Evolutionary conservation across 2,888 invertebrate genomes (phyloP), one percentile per base, ranked within the genome.

Genomic region (Drosophila sordidula): DNA sequence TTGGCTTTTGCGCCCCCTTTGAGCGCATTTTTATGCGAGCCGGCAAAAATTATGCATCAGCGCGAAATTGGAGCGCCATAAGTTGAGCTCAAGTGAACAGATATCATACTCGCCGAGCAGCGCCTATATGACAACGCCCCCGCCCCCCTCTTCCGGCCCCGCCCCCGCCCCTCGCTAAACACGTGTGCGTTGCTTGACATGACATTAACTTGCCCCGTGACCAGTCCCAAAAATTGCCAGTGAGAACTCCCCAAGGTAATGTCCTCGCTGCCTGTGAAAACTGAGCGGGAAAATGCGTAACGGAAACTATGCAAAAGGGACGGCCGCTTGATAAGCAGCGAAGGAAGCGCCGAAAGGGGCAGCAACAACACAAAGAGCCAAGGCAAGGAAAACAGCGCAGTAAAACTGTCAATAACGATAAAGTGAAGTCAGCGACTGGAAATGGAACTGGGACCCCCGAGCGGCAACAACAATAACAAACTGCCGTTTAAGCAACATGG

Each of bases 331-430:
- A 82, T 78, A 78, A 68, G 61, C 45, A 71, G 39, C 44, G 56
- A 58, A 11, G 34, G 25, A 59, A 49, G 38, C 38, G 11, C 32
- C 36, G 44, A 12, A 36, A n/a, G 12, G n/a, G n/a, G 11, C 38
- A 38, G 16, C 3, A 1, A 6, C 0, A 14, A 11, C 11, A 29
- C 14, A 47, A 18, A n/a, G 39, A 18, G 26, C 1, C 2, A 18
- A 18, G 18, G 51, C 16, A 51, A 36, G 25, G 29, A 26, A 26
- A 59, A 34, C 47, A 36, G 47, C 59, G 61, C 56, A 78, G 79
- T 80, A 75, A 81, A 87, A 80, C 87, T 84, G 84, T 89, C 89
- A 88, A 84, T 87, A 80, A 84, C 87, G 89, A 88, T 83, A 83
- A 83, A 88, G 52, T 65, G 59, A 78, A 76, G 68, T 59, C 59